Evolutionary conservation across 2,888 invertebrate species (phyloP), one percentile per base, ranked within the genome.

Genomic region (Eupithecia subfuscata): DNA sequence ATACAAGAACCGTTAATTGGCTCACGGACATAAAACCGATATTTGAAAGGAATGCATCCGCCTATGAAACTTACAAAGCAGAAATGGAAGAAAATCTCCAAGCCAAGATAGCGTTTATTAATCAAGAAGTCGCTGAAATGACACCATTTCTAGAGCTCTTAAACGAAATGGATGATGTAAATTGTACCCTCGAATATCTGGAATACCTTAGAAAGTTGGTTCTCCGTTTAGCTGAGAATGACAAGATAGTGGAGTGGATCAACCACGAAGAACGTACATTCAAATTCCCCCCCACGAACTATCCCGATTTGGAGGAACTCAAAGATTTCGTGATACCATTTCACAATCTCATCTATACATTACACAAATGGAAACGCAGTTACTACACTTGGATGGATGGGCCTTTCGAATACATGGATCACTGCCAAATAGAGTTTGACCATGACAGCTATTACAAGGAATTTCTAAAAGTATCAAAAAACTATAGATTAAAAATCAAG

Each of bases 331-430:
- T 97, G 45, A 94, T 96, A 86, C 97, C 97, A 0, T 97, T 97
- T 88, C 96, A 97, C 73, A 95, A 91, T 60, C 91, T 98, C 5
- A 92, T 98, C 81, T 97, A 97, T 91, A 94, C 94, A 68, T 92
- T 92, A 37, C 92, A 94, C 82, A 86, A 96, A 85, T 98, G 98
- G 97, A 96, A 97, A 88, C 96, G 97, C 71, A 97, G 97, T 83
- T 97, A 97, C 85, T 97, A 96, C 83, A 97, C 98, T 12, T 99
- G 99, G 98, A 96, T 98, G 96, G 98, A 99, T 89, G 99, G 99
- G 0, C 97, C 97, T 2, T 99, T 99, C 90, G 97, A 98, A 88
- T 98, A 98, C 86, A 94, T 99, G 79, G 96, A 97, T 84, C 96
- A 97, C 8, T 95, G 96, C 74, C 95, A 96, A 82, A 97, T 99